Evolutionary conservation across 2,797 vertebrate genomes (phyloP), one percentile per base, ranked within the genome.

Genomic region (Clarias pachynema): DNA sequence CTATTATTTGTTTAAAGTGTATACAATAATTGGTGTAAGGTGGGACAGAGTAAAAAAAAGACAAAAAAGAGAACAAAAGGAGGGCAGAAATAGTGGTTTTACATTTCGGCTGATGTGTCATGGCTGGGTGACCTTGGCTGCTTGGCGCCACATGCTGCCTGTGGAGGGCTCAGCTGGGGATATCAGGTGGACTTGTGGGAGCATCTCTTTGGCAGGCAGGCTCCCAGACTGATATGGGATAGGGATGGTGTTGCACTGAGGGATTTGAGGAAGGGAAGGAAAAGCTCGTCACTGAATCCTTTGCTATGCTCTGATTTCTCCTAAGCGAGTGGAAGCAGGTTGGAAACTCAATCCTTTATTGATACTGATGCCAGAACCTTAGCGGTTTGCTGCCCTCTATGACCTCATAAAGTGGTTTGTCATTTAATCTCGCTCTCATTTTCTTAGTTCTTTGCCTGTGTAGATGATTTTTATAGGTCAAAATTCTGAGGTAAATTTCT

Each of bases 121-220:
- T 85, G 88, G 91, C 89, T 89, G 79, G 53, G 59, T 93, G 93
- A 94, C 94, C 94, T 95, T 95, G 93, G 72, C 10, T 89, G 92
- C 89, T 91, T 85, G 84, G 89, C 90, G 90, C 89, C 85, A 20
- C 79, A 73, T 90, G 87, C 22, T 44, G 89, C 86, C 82, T 85
- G 84, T 89, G 83, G 90, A 31, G 86, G 86, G 90, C 91, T 86
- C 37, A 84, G 87, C 84, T 87, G 86, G 85, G 88, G 92, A 93
- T 92, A 95, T 91, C 89, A 26, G 89, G 94, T 93, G 92, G 62
- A 92, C 92, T 92, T 88, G 70, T 34, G 90, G 93, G 93, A 94
- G 89, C 89, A 88, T 88, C 90, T 88, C 88, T 89, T 88, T 89
- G 89, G 87, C 87, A 82, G 88, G 90, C 79, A 91, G 91, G 88